Percentiles rank a stretch among this genome's conserved stretches.
Conservation (phyloP, 2,888 invertebrate species). For the Ischnura elegans region DNA sequence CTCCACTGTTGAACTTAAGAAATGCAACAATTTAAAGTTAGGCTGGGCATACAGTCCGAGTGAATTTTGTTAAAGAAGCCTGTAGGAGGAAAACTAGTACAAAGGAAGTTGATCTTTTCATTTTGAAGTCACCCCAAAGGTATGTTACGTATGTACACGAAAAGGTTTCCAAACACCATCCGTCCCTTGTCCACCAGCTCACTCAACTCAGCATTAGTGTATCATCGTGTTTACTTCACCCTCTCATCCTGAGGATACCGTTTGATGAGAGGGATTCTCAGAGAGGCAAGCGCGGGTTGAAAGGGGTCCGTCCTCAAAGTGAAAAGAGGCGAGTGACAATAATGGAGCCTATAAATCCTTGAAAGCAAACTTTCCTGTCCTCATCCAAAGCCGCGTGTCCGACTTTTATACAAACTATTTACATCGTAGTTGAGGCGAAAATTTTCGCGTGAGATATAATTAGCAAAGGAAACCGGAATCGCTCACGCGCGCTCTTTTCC, state of each 20-base stretch:
- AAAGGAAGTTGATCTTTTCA: too few relatives aligned
- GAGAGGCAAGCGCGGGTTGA: background rate
- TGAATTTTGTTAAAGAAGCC: too few relatives aligned
- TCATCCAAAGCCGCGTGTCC: background rate
- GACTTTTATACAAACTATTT: background rate
- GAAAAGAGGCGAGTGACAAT: background rate
- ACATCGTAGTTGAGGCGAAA: constrained; percentile 12
- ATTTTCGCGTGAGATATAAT: background rate
- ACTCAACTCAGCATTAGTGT: background rate
- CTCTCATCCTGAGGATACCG: background rate
- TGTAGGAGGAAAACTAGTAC: too few relatives aligned
- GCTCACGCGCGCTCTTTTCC: background rate
- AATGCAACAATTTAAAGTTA: too few relatives aligned
- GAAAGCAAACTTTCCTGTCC: background rate
- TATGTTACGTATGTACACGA: too few relatives aligned
- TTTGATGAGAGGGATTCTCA: background rate
- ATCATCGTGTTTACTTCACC: background rate
- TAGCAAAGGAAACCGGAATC: constrained; percentile 1
- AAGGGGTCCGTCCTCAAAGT: background rate
- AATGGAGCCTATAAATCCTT: background rate
- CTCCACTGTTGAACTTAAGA: too few relatives aligned
- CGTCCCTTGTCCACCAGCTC: background rate
- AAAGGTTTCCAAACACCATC: background rate
- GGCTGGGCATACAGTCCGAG: too few relatives aligned
- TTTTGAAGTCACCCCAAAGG: too few relatives aligned